Percentiles rank a stretch among this genome's conserved stretches.
These are phyloP conservation scores for Melierax canorus DNA, from an alignment of 2,113 vertebrate species.

Conservation along the genomic window DNA sequence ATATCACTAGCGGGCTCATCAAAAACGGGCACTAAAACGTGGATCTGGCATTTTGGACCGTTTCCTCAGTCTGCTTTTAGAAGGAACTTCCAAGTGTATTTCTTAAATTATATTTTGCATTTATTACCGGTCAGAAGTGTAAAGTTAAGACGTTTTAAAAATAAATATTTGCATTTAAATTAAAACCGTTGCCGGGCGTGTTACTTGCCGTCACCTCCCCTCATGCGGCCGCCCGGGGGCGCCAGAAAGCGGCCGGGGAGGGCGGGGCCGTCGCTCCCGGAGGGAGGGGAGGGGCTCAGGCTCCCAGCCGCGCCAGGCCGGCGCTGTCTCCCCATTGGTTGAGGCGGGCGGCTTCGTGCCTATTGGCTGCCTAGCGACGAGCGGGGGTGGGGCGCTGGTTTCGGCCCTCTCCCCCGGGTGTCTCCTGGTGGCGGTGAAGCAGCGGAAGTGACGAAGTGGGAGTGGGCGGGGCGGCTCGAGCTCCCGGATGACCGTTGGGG, in stretches of 20 bases:
- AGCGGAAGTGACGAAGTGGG: background rate
- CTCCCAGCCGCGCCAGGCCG: no score
- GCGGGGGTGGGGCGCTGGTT: rapidly evolving
- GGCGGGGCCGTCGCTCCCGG: background rate
- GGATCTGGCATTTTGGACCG: background rate
- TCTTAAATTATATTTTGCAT: slow-evolving; percentile 48
- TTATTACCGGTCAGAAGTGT: slow-evolving; percentile 1
- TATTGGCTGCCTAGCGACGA: rapidly evolving
- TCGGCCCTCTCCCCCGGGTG: rapidly evolving
- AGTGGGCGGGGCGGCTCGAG: rapidly evolving
- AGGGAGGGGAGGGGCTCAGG: background rate
- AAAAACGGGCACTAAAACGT: background rate
- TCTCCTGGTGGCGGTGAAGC: rapidly evolving
- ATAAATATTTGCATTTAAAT: slow-evolving; percentile 53
- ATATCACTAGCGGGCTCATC: background rate
- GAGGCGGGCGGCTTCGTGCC: background rate
- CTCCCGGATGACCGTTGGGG: background rate
- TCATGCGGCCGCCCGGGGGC: background rate
- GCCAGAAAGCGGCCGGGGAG: background rate
- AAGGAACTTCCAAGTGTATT: slow-evolving; percentile 20
- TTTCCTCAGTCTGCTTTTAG: slow-evolving; percentile 36
- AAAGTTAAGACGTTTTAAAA: slow-evolving; percentile 39
- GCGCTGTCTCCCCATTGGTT: background rate
- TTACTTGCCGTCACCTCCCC: no score
- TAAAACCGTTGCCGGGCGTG: background rate